Percentiles rank a stretch among this genome's conserved stretches.
Evolutionary conservation across 2,797 vertebrate species (phyloP).

Genomic region (Fringilla coelebs): DNA sequence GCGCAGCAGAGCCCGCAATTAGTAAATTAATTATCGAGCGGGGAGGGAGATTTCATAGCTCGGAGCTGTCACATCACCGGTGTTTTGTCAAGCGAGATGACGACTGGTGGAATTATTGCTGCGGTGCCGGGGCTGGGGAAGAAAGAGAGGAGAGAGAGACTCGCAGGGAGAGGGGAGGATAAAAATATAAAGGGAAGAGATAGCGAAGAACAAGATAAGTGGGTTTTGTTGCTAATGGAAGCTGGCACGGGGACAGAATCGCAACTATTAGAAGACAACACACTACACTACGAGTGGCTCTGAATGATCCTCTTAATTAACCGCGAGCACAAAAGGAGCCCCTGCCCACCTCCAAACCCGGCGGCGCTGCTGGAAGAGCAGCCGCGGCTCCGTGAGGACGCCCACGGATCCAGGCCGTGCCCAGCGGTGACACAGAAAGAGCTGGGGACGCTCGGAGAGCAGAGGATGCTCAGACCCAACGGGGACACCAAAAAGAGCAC

Average conservation of each 20-base stretch:
- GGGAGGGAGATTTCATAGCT: constrained; percentile 60
- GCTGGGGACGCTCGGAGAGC: not conserved
- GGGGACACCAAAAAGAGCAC: fast-evolving
- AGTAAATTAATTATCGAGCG: constrained; percentile 66
- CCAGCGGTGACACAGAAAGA: fast-evolving
- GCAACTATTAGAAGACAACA: constrained; percentile 57
- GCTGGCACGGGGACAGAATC: constrained; percentile 61
- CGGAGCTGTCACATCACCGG: constrained; percentile 65
- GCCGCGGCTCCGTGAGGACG: not conserved
- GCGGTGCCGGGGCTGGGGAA: constrained; percentile 6
- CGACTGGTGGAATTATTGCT: constrained; percentile 62
- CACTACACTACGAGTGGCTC: constrained; percentile 51
- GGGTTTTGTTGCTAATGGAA: constrained; percentile 71
- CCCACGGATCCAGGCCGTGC: not conserved
- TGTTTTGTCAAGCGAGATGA: constrained; percentile 65
- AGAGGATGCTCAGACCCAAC: fast-evolving
- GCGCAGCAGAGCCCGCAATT: constrained; percentile 35
- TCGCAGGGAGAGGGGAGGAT: constrained; percentile 35
- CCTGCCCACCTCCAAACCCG: not conserved
- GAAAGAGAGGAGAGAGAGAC: constrained; percentile 16
- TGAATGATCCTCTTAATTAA: constrained; percentile 69
- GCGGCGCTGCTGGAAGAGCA: not conserved
- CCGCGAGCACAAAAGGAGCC: constrained; percentile 44
- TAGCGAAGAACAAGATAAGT: constrained; percentile 71
- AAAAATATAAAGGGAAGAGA: constrained; percentile 65